Evolutionary conservation across 2,797 vertebrate genomes (phyloP).

Genomic region (Oophaga sylvatica): DNA sequence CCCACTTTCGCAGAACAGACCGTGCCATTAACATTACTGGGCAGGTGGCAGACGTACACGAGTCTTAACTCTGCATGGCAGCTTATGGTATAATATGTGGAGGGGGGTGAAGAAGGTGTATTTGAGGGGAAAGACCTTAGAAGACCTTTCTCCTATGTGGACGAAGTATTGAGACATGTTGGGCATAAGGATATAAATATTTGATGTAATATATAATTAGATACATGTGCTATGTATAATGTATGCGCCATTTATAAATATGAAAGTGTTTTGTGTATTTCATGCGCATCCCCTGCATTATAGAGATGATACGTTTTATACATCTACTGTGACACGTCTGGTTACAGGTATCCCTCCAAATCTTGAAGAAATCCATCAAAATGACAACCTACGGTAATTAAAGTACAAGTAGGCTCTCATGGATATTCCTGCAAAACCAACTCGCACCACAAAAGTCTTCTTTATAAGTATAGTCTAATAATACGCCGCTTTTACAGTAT

Average conservation of each 20-base stretch:
- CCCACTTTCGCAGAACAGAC: slow-evolving; percentile 45
- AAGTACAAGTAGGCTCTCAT: background rate
- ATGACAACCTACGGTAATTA: slow-evolving; percentile 1
- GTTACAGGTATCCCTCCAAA: background rate
- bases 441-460: background rate
- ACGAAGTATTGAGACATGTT: background rate
- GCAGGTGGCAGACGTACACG: slow-evolving; percentile 64
- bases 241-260: background rate
- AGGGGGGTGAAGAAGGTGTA: slow-evolving; percentile 62
- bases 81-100: slow-evolving; percentile 64
- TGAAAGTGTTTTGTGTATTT: background rate
- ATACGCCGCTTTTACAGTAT: background rate
- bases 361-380: background rate
- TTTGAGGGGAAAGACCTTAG: slow-evolving; percentile 5
- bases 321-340: background rate
- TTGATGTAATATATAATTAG: background rate
- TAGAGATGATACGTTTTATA: background rate
- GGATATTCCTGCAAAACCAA: no score
- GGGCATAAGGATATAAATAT: background rate
- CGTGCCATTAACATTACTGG: slow-evolving; percentile 66
- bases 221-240: background rate
- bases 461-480: background rate
- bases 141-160: background rate
- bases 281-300: background rate
- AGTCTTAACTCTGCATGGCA: slow-evolving; percentile 63